Percentiles rank a stretch among this genome's conserved stretches.
phyloP scores from a whole-genome alignment of 2,888 invertebrate genomes.

The Neelides folsomi region DNA sequence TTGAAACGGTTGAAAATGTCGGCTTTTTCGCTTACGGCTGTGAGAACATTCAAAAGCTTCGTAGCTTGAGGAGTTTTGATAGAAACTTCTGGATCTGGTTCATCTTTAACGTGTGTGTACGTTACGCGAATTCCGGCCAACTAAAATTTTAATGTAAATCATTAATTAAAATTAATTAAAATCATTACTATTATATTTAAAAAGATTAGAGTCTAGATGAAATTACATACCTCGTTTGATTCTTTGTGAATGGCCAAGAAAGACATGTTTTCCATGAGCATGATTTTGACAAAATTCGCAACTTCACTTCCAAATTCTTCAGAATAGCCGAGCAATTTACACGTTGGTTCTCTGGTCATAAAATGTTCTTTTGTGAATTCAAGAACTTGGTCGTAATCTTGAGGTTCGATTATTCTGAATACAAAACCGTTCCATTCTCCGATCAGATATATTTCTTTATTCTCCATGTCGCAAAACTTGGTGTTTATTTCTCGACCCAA shows the following conservation, averaged over 20 bases:
- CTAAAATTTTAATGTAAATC: background rate
- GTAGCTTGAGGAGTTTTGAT: background rate
- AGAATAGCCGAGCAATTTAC: conserved; percentile 2
- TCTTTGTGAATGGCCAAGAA: conserved; percentile 9
- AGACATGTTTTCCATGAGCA: background rate
- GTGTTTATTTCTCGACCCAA: too few species aligned
- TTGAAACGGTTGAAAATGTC: conserved; percentile 3
- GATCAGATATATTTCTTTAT: too few species aligned
- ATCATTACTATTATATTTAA: too few species aligned
- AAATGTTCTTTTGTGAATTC: conserved; percentile 1
- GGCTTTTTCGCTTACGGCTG: background rate
- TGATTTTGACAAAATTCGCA: conserved; percentile 1
- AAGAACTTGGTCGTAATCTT: conserved; percentile 2
- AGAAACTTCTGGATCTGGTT: background rate
- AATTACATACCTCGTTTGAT: conserved; percentile 5
- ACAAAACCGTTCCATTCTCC: conserved; percentile 8
- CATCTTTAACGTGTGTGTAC: background rate
- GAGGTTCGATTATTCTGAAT: background rate
- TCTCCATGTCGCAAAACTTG: too few species aligned
- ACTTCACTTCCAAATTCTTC: conserved; percentile 4
- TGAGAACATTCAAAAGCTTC: conserved; percentile 1
- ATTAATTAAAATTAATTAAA: background rate
- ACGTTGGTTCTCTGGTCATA: conserved; percentile 5
- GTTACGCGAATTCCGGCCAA: background rate
- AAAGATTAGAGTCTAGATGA: background rate